Evolutionary conservation across 2,113 vertebrate species (phyloP), one percentile per base, ranked within the genome.

Genomic region (Tetrax tetrax): DNA sequence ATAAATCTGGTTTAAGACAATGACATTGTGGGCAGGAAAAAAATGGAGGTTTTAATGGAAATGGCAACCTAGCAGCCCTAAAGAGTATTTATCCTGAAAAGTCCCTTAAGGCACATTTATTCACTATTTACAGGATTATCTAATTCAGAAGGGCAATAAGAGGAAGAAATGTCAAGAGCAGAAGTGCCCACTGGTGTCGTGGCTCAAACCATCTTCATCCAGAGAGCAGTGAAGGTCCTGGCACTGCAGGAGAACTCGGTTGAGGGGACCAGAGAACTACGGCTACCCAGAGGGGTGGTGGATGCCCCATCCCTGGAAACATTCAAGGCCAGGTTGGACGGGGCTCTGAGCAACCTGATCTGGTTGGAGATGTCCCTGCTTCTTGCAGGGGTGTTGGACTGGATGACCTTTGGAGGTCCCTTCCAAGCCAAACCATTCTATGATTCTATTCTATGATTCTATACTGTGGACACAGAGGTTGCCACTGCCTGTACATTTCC

Each of bases 1-100:
- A 96, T 93, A 94, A 94, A 93, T 94, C 86, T 92, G 69, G 37
- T 50, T 48, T 78, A 60, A 93, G 83, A 96, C 90, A 96, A 78
- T 64, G 60, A 17, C 68, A 14, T 25, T 63, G 59, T 6, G 9
- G 72, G 69, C 80, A 89, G 64, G 70, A n/a, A 37, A 82, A 77
- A 10, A n/a, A 57, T 10, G 1, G 29, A 51, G 53, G 14, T 48
- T 70, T 87, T 59, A 21, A 38, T 93, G 61, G 92, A 82, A 94
- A 89, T 0, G 48, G 56, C 19, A 33, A 61, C 19, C 43, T 69
- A 10, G 57, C n/a, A 57, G 72, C 72, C 45, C 25, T 1, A 7
- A 59, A 14, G 21, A 54, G 33, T 0, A 0, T 56, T 87, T n/a
- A 65, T 48, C 37, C 29, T 16, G 24, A 18, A 28, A 43, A 53